These are phyloP conservation scores for Catharus fuscescens DNA, from an alignment of 2,113 vertebrate genomes.

Conservation along the genomic window DNA sequence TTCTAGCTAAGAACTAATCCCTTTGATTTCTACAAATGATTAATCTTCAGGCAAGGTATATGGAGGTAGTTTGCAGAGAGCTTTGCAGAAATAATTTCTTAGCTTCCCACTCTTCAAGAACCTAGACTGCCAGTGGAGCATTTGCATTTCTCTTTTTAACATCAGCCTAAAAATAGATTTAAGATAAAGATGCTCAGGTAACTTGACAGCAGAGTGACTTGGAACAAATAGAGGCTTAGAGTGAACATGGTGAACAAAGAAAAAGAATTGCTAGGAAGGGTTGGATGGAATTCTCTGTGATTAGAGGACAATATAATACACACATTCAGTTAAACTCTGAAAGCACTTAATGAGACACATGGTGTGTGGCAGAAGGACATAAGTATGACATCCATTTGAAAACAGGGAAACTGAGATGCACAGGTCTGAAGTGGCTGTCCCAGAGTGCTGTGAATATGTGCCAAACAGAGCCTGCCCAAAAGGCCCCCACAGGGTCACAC, in stretches of 20 bases:
- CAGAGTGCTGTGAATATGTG: background rate
- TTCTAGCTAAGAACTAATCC: conserved; percentile 10
- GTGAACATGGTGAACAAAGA: conserved; percentile 12
- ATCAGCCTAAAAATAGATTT: background rate
- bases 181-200: background rate
- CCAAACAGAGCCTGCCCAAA: background rate
- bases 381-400: background rate
- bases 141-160: conserved; percentile 23
- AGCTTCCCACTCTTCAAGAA: background rate
- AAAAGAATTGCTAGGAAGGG: background rate
- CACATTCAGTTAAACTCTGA: background rate
- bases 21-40: conserved; percentile 33
- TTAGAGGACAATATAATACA: background rate
- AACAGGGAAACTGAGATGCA: background rate
- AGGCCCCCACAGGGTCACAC: background rate
- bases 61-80: background rate
- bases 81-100: conserved; percentile 40
- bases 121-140: background rate
- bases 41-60: background rate
- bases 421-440: background rate
- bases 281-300: background rate
- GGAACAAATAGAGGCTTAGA: background rate
- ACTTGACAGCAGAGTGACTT: background rate
- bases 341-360: conserved; percentile 3
- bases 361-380: background rate